Evolutionary conservation across 1,140 invertebrate species (phyloP).

Genomic region (Cotesia chilonis): DNA sequence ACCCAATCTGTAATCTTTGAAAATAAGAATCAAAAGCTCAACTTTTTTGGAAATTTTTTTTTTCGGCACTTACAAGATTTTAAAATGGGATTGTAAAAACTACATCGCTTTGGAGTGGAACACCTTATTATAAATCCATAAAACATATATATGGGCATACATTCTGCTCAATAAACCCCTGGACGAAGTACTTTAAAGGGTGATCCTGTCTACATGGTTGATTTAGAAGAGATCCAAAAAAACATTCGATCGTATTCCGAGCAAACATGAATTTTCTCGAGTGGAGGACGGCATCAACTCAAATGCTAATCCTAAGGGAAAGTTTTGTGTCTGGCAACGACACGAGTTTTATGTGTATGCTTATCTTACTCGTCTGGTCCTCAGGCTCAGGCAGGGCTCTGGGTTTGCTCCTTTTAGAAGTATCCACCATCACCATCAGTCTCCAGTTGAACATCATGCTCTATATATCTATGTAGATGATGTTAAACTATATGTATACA

Average conservation of each 20-base stretch:
- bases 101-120: too few relatives aligned
- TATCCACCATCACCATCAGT: neutral
- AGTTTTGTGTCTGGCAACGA: conserved; percentile 20
- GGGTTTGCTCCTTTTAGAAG: conserved; percentile 3
- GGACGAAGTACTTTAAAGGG: conserved; percentile 15
- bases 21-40: too few relatives aligned
- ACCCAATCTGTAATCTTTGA: too few relatives aligned
- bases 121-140: neutral
- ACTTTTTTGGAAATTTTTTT: too few relatives aligned
- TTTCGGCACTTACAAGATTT: too few relatives aligned
- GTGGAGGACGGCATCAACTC: neutral
- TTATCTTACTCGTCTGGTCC: conserved; percentile 16
- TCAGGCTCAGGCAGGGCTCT: too few relatives aligned
- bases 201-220: conserved; percentile 27
- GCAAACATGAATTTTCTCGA: conserved; percentile 25
- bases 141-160: neutral
- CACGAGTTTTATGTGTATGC: conserved; percentile 24
- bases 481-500: neutral
- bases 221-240: conserved; percentile 10
- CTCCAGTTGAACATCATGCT: too few relatives aligned
- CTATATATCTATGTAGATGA: neutral
- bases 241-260: neutral
- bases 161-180: conserved; percentile 18
- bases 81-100: too few relatives aligned
- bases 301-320: conserved; percentile 22